phyloP scores from a whole-genome alignment of 1,140 invertebrate genomes.

The Pachypeltis micranthus region DNA sequence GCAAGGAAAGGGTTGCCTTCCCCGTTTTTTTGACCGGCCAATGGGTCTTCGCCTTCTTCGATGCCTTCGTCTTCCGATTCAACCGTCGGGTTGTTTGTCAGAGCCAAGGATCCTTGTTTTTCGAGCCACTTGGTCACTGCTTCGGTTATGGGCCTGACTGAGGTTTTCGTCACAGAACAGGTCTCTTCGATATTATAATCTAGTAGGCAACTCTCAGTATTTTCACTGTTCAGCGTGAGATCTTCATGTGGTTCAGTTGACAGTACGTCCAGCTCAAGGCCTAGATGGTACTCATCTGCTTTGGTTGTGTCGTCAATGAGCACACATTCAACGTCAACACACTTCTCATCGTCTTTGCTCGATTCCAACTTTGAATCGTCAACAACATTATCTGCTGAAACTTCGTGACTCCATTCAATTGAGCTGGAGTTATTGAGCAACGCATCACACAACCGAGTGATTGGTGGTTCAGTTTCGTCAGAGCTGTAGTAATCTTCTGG shows the following conservation, averaged over 20 bases:
- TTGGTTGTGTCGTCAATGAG: too few relatives aligned
- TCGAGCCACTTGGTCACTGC: slow-evolving; percentile 32
- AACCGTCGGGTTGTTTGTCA: background rate
- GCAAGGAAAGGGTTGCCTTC: slow-evolving; percentile 34
- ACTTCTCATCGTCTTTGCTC: background rate
- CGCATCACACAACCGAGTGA: too few relatives aligned
- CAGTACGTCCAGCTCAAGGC: too few relatives aligned
- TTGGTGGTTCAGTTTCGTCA: background rate
- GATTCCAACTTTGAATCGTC: too few relatives aligned
- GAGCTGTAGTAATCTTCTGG: background rate
- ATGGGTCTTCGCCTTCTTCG: slow-evolving; percentile 22
- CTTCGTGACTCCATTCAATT: too few relatives aligned
- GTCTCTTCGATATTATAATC: background rate
- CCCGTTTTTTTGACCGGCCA: slow-evolving; percentile 34
- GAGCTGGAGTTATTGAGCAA: too few relatives aligned
- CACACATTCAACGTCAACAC: background rate
- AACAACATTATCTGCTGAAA: too few relatives aligned
- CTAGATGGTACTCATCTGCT: too few relatives aligned
- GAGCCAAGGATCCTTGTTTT: slow-evolving; percentile 22
- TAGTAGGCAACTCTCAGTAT: background rate
- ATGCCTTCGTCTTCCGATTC: slow-evolving; percentile 20
- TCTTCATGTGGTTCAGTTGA: too few relatives aligned
- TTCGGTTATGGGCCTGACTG: slow-evolving; percentile 25
- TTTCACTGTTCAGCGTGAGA: too few relatives aligned
- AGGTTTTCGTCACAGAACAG: background rate